Evolutionary conservation across 2,888 invertebrate species (phyloP), one percentile per base, ranked within the genome.

Genomic region (Nasonia oneida): DNA sequence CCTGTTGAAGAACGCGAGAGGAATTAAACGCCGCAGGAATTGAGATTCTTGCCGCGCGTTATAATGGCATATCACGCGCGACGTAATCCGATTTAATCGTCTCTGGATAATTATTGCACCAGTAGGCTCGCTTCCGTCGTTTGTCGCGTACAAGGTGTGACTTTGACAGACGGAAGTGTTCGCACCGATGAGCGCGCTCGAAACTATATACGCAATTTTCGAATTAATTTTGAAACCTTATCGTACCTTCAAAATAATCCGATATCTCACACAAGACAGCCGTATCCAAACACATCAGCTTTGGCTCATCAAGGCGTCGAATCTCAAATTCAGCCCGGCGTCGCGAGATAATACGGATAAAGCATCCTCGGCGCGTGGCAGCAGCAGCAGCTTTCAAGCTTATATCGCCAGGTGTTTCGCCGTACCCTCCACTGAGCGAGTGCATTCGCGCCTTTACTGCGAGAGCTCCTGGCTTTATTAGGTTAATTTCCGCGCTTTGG

Each of bases 81-180:
- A 14, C 42, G 88, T 89, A 89, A 90, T 89, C 89, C 88, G 86
- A 88, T 89, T 89, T 89, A 88, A 89, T 84, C 88, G 88, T 14
- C 18, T n/a, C 87, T 74, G 80, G 84, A 87, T 88, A 89, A 89
- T 90, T 89, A 89, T 87, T 47, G 64, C 39, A 10, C 33, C 33
- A 33, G 29, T 29, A 29, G 33, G 3, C 18, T 33, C 42, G 3
- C 33, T 12, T 15, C 29, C n/a, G 33, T 23, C 33, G 33, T 8
- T 29, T 29, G 33, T 67, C 67, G 67, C 29, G 57, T 61, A 23
- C 3, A 14, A n/a, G 10, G 64, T 8, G 64, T 8, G 64, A 29
- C 10, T 29, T 23, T 23, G 29, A 64, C 4, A 57, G 57, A 4
- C 23, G 57, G 23, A n/a, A 61, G 23, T n/a, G 2, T 61, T 61